These are phyloP conservation scores for Drosophila putrida DNA, from an alignment of 2,888 invertebrate species.

Conservation along the genomic window DNA sequence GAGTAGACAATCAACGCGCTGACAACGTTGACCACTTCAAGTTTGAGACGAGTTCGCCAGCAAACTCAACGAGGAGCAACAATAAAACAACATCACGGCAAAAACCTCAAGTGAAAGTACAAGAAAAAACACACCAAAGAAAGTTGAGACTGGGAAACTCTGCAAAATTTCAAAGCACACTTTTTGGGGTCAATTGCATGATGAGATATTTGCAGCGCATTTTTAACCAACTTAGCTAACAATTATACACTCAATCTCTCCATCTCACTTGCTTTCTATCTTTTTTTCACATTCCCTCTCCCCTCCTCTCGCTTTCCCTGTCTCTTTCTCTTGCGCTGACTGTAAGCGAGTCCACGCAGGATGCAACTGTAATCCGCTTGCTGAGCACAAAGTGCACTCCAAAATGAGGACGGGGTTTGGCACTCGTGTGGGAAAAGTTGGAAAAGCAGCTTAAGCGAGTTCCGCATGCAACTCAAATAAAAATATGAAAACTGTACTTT, in stretches of 20 bases:
- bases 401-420: not conserved
- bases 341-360: slow-evolving; percentile 3
- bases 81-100: slow-evolving; percentile 5
- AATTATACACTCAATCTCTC: slow-evolving; percentile 29
- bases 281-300: not conserved
- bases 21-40: slow-evolving; percentile 58
- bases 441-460: slow-evolving; percentile 44
- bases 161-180: slow-evolving; percentile 29
- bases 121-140: not conserved
- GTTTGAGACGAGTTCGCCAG: slow-evolving; percentile 28
- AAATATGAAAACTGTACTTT: slow-evolving; percentile 32
- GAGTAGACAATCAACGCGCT: slow-evolving; percentile 48
- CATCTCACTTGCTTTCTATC: too few species aligned
- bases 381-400: slow-evolving; percentile 27
- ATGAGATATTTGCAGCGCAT: slow-evolving; percentile 34
- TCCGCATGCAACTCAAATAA: slow-evolving; percentile 30
- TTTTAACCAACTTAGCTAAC: slow-evolving; percentile 42
- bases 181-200: slow-evolving; percentile 43
- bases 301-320: not conserved
- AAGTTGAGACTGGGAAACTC: slow-evolving; percentile 5
- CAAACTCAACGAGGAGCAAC: slow-evolving; percentile 10
- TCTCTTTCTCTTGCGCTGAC: not conserved
- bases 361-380: slow-evolving; percentile 30
- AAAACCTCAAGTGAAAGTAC: slow-evolving; percentile 31
- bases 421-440: not conserved